phyloP scores from a whole-genome alignment of 2,888 invertebrate genomes.

The Aproaerema taeniolella region DNA sequence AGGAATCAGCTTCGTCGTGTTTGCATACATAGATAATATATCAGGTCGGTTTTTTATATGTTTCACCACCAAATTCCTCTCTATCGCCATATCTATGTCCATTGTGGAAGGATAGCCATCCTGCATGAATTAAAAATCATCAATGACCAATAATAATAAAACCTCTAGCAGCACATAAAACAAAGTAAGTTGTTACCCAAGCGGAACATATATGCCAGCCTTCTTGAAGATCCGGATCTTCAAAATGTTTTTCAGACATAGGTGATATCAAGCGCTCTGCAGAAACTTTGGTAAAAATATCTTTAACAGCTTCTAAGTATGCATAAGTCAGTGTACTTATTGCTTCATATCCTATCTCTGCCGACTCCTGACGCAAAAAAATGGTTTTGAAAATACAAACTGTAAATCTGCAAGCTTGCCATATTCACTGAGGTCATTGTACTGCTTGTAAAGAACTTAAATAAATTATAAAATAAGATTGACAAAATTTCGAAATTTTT shows the following conservation, averaged over 20 bases:
- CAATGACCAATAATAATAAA: conserved; percentile 6
- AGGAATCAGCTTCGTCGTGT: conserved; percentile 42
- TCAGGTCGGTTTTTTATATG: conserved; percentile 60
- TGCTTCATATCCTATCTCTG: conserved; percentile 64
- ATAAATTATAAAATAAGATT: no score
- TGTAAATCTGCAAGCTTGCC: no score
- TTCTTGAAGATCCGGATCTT: conserved; percentile 46
- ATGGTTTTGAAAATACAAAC: no score
- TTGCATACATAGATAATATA: conserved; percentile 41
- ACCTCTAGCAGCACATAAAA: neutral
- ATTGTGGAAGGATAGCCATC: conserved; percentile 69
- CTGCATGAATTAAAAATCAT: conserved; percentile 38
- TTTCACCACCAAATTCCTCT: conserved; percentile 67
- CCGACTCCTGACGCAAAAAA: conserved; percentile 36
- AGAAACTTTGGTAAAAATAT: conserved; percentile 39
- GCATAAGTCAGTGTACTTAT: conserved; percentile 55
- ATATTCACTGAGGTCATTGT: no score
- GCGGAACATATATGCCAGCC: conserved; percentile 61
- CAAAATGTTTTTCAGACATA: conserved; percentile 52
- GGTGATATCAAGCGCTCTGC: conserved; percentile 52
- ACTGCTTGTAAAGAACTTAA: no score
- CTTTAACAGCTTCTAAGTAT: conserved; percentile 52
- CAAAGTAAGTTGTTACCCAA: no score
- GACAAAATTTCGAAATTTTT: no score
- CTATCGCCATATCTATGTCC: conserved; percentile 80